Conservation (phyloP, 2,113 vertebrate species). For the Perognathus longimembris region DNA sequence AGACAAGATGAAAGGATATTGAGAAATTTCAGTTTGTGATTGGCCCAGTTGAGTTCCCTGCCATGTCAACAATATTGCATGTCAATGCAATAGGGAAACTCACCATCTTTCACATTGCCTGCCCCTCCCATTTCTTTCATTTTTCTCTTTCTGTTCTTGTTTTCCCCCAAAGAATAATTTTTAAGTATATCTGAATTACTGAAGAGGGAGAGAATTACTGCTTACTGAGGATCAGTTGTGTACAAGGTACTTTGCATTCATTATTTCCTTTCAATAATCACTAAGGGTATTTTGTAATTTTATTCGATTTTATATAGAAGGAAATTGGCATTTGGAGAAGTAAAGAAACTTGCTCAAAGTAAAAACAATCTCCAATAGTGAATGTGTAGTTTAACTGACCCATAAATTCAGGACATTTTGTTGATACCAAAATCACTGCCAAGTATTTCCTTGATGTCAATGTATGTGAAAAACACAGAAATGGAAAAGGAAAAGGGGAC, state of each 20-base stretch:
- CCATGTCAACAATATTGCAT: neutral
- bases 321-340: neutral
- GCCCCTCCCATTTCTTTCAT: neutral
- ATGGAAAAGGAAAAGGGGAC: neutral
- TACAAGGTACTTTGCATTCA: neutral
- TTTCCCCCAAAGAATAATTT: conserved; percentile 10
- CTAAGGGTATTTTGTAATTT: neutral
- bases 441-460: conserved; percentile 16
- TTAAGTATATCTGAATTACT: neutral
- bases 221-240: neutral
- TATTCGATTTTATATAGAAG: neutral
- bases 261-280: conserved; percentile 5
- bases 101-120: neutral
- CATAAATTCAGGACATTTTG: neutral
- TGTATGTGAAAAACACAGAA: neutral
- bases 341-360: neutral
- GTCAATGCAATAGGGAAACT: neutral
- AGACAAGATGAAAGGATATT: neutral
- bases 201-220: neutral
- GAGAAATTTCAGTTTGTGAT: conserved; percentile 29
- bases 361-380: neutral
- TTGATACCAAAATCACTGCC: neutral
- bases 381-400: neutral
- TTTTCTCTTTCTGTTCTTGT: neutral
- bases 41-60: neutral